Evolutionary conservation across 2,888 invertebrate species (phyloP).

Genomic region (Diloba caeruleocephala): DNA sequence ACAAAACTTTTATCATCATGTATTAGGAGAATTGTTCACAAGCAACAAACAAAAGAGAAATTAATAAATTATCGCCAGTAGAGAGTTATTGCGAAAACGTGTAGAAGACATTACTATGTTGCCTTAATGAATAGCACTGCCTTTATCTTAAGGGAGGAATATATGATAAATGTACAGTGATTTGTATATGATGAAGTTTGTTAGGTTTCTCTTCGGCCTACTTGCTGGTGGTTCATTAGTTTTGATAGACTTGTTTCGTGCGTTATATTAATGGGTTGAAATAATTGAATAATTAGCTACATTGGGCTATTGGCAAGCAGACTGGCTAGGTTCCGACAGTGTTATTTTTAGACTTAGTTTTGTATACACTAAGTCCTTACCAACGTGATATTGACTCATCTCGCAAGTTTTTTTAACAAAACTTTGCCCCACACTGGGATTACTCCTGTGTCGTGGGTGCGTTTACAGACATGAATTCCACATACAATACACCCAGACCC

Average conservation of each 20-base stretch:
- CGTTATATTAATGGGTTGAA: slow-evolving; percentile 13
- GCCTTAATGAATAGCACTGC: slow-evolving; percentile 71
- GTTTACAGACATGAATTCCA: too few species aligned
- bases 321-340: background rate
- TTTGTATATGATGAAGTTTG: slow-evolving; percentile 60
- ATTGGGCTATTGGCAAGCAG: background rate
- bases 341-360: too few species aligned
- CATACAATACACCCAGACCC: too few species aligned
- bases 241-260: slow-evolving; percentile 35
- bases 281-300: slow-evolving; percentile 18
- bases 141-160: slow-evolving; percentile 67
- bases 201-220: slow-evolving; percentile 40
- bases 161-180: slow-evolving; percentile 66
- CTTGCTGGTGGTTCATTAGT: slow-evolving; percentile 40
- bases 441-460: too few species aligned
- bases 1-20: slow-evolving; percentile 38
- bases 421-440: too few species aligned
- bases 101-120: slow-evolving; percentile 70
- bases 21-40: slow-evolving; percentile 71
- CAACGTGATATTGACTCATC: too few species aligned
- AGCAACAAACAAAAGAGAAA: slow-evolving; percentile 81
- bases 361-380: too few species aligned
- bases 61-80: slow-evolving; percentile 84
- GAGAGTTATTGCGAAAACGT: slow-evolving; percentile 68
- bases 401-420: too few species aligned